Evolutionary conservation across 2,113 vertebrate genomes (phyloP), one percentile per base, ranked within the genome.

Genomic region (Micronycteris hirsuta): DNA sequence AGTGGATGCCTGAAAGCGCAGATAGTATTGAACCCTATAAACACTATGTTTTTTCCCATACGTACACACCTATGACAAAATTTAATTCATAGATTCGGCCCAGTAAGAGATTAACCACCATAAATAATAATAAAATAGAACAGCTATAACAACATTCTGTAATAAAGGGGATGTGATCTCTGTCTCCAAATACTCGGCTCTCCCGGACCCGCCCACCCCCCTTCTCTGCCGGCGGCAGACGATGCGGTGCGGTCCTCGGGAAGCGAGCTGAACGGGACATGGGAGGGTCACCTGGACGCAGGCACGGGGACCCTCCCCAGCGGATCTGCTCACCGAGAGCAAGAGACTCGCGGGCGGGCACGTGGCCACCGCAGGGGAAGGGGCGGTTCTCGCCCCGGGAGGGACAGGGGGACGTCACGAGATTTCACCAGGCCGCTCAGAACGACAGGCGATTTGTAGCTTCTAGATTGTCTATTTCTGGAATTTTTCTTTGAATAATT

Each of bases 311-410:
- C 22, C 49, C 13, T 36, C n/a, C 12, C 8, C 11, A 26, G 76
- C 24, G 19, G 19, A 22, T 52, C 76, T 36, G 49, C 14, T 26
- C 36, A 15, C n/a, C 4, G n/a, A 54, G 76, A 56, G 22, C 24
- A 3, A 78, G 49, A 14, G 33, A 22, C 33, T 8, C 3, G 13
- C 3, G n/a, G 76, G n/a, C 10, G n/a, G 47, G 47, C 13, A 14
- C 10, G 22, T 24, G 1, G 2, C 22, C n/a, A 15, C 20, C 8
- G 0, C 13, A 1, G 49, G 24, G 52, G 22, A n/a, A 76, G 31
- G 45, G 47, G 4, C 17, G 49, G 24, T 5, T 43, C 19, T 9
- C 7, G 15, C n/a, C 45, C 33, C 13, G 12, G 47, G 76, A 1
- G 12, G 33, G 76, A 54, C 33, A 2, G 47, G 47, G 2, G 20